Conservation (phyloP, 2,797 vertebrate genomes). For the Coracias cyanogaster region DNA sequence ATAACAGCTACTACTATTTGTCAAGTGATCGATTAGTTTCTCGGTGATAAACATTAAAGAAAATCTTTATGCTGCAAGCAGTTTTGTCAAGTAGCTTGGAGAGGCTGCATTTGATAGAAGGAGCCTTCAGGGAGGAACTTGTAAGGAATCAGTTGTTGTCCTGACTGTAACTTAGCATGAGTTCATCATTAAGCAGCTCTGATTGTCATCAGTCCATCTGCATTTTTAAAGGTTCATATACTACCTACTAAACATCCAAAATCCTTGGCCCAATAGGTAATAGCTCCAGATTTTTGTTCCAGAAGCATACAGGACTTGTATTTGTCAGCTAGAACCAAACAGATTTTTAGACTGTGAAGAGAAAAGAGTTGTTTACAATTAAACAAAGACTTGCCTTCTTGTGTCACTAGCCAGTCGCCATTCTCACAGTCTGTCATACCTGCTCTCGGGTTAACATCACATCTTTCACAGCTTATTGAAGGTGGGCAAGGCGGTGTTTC, state of each 20-base stretch:
- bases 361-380: neutral
- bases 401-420: neutral
- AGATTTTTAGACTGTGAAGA: neutral
- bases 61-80: constrained; percentile 64
- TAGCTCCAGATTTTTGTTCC: neutral
- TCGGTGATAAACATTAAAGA: constrained; percentile 59
- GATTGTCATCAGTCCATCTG: constrained; percentile 15
- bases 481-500: neutral
- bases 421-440: neutral
- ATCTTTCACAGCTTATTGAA: neutral
- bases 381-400: neutral
- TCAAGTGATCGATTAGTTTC: constrained; percentile 20
- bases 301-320: neutral
- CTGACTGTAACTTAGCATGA: constrained; percentile 13
- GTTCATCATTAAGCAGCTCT: constrained; percentile 40
- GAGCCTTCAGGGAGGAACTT: constrained; percentile 36
- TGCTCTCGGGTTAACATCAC: neutral
- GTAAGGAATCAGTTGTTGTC: constrained; percentile 49
- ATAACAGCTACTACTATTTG: neutral
- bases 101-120: constrained; percentile 59
- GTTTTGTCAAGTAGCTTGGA: constrained; percentile 41
- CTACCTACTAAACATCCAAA: neutral
- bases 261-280: neutral
- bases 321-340: neutral
- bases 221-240: neutral